phyloP scores from a whole-genome alignment of 2,888 invertebrate species.

The Mythimna ferrago region DNA sequence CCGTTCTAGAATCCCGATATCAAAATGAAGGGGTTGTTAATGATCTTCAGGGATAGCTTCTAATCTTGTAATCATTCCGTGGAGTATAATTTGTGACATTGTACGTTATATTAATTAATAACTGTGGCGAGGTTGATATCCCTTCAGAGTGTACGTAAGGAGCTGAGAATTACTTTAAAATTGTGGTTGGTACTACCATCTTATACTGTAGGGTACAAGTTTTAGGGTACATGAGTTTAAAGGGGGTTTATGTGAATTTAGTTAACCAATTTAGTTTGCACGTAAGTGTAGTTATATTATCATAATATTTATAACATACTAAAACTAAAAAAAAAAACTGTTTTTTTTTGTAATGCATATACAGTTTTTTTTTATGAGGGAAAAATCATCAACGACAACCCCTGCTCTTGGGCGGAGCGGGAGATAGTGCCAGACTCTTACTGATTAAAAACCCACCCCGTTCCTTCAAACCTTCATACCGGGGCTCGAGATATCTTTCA shows the following conservation, averaged over 20 bases:
- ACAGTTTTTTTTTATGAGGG: too few relatives aligned
- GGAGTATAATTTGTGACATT: constrained; percentile 71
- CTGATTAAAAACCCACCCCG: too few relatives aligned
- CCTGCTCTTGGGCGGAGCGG: too few relatives aligned
- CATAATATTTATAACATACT: too few relatives aligned
- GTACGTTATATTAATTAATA: constrained; percentile 73
- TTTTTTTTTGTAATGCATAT: too few relatives aligned
- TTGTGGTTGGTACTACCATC: constrained; percentile 26
- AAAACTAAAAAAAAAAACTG: too few relatives aligned
- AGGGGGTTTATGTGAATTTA: background rate
- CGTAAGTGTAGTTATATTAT: background rate
- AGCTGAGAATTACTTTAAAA: constrained; percentile 41
- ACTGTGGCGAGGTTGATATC: constrained; percentile 53
- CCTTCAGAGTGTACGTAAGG: constrained; percentile 43
- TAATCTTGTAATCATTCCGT: constrained; percentile 75
- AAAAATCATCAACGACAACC: too few relatives aligned
- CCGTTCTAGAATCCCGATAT: constrained; percentile 52
- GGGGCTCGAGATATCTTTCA: too few relatives aligned
- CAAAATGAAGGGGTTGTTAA: constrained; percentile 50
- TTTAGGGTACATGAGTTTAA: constrained; percentile 24
- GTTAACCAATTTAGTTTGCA: background rate
- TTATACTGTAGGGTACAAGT: constrained; percentile 10
- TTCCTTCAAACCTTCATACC: too few relatives aligned
- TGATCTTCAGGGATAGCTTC: constrained; percentile 68
- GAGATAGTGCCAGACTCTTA: too few relatives aligned